Evolutionary conservation across 2,113 vertebrate species (phyloP).

Genomic region (Salvelinus alpinus): DNA sequence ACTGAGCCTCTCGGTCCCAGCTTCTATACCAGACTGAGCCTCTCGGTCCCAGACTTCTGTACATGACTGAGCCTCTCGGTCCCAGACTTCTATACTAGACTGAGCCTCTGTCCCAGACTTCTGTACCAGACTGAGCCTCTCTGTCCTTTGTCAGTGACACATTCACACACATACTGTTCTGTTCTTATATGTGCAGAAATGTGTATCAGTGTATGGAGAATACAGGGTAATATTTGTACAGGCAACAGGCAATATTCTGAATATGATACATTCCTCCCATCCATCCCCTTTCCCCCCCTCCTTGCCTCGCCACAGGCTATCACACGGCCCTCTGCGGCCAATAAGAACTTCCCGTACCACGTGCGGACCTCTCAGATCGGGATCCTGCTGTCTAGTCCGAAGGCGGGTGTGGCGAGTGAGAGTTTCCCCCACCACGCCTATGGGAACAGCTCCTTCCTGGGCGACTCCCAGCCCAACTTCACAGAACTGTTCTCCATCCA

Average conservation of each 20-base stretch:
- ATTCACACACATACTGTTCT: no score
- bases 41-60: no score
- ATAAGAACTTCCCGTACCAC: conserved; percentile 93
- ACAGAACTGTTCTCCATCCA: conserved; percentile 94
- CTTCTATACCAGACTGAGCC: no score
- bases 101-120: no score
- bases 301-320: conserved; percentile 73
- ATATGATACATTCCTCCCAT: neutral
- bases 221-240: neutral
- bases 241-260: neutral
- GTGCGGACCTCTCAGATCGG: conserved; percentile 92
- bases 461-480: conserved; percentile 91
- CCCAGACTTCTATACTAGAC: neutral
- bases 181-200: neutral
- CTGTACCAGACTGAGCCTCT: no score
- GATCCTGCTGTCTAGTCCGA: conserved; percentile 76
- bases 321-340: conserved; percentile 89
- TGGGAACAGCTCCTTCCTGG: conserved; percentile 87
- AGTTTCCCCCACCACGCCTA: conserved; percentile 90
- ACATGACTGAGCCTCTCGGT: no score
- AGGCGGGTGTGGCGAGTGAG: conserved; percentile 71
- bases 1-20: no score
- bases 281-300: neutral
- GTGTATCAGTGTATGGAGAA: neutral
- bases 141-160: neutral